Percentiles rank a stretch among this genome's conserved stretches.
Conservation (phyloP, 2,113 vertebrate species). For the Cervus canadensis region DNA sequence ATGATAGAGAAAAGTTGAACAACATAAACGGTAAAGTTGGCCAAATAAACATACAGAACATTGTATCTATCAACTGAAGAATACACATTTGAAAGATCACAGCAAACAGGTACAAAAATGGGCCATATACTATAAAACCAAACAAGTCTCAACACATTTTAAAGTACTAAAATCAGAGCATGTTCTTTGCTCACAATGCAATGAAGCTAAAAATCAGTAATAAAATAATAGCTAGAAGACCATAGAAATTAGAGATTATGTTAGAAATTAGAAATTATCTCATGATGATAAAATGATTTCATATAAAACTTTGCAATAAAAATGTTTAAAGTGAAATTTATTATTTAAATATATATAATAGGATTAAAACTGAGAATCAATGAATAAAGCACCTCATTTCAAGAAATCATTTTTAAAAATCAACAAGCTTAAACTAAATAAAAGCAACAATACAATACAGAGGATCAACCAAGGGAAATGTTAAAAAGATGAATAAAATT, state of each 20-base stretch:
- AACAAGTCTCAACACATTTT: not conserved
- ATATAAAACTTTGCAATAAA: not conserved
- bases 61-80: not conserved
- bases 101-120: not conserved
- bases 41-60: not conserved
- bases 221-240: not conserved
- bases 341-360: not conserved
- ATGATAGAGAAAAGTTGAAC: not conserved
- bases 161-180: not conserved
- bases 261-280: not conserved
- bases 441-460: not conserved
- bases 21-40: not conserved
- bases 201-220: not conserved
- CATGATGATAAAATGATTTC: not conserved
- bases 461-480: not conserved
- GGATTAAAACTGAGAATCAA: not conserved
- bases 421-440: not conserved
- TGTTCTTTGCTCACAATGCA: not conserved
- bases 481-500: not conserved
- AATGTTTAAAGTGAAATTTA: not conserved
- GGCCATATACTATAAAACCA: not conserved
- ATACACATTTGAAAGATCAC: not conserved
- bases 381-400: not conserved
- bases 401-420: not conserved
- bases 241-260: not conserved